phyloP scores from a whole-genome alignment of 2,113 vertebrate genomes.

The Sceloporus tristichus region DNA sequence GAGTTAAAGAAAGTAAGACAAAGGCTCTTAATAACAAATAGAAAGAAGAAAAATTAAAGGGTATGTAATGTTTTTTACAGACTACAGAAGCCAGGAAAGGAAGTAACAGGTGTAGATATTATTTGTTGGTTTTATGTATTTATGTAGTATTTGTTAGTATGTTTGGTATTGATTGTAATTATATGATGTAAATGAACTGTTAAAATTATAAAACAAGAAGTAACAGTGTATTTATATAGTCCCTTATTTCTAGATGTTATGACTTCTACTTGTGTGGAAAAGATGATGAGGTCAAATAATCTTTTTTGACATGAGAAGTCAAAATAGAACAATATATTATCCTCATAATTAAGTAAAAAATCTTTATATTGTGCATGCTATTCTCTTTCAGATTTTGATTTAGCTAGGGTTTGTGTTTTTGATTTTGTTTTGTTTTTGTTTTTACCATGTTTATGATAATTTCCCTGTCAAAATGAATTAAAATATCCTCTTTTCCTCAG shows the following conservation, averaged over 20 bases:
- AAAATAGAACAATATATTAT: neutral
- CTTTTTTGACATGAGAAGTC: neutral
- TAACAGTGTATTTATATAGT: neutral
- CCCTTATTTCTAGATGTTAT: neutral
- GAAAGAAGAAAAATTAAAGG: too few relatives aligned
- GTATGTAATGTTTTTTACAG: too few relatives aligned
- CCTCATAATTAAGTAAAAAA: neutral
- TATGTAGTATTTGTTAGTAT: too few relatives aligned
- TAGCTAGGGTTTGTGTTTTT: neutral
- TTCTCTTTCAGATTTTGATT: neutral
- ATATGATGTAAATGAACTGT: too few relatives aligned
- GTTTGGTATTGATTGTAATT: too few relatives aligned
- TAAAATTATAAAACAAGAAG: neutral
- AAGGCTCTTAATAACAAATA: too few relatives aligned
- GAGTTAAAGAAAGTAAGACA: too few relatives aligned
- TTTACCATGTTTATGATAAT: neutral
- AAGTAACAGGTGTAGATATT: too few relatives aligned
- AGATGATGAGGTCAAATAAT: neutral
- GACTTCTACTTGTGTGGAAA: too few relatives aligned
- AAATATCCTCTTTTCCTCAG: constrained; percentile 69
- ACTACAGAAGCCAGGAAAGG: too few relatives aligned
- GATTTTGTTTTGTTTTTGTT: neutral
- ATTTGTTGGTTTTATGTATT: too few relatives aligned
- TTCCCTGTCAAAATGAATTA: neutral
- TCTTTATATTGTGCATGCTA: neutral